phyloP scores from a whole-genome alignment of 2,797 vertebrate species.

The Enteromius fasciolatus region DNA sequence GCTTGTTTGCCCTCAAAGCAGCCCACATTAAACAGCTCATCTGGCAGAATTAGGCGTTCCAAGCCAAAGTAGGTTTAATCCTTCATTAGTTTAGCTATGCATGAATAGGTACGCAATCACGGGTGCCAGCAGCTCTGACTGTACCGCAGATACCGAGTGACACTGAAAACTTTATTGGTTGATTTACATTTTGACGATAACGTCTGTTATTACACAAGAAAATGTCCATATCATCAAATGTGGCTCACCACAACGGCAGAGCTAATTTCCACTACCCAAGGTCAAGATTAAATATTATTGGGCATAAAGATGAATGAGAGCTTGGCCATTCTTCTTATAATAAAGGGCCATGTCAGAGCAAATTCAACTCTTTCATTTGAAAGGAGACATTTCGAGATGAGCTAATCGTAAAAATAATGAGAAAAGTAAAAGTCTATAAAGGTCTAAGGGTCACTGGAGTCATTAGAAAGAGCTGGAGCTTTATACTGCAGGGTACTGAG shows the following conservation, averaged over 20 bases:
- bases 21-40: constrained; percentile 55
- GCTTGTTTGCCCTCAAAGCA: constrained; percentile 54
- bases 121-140: constrained; percentile 13
- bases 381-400: constrained; percentile 22
- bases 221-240: constrained; percentile 31
- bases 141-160: constrained; percentile 28
- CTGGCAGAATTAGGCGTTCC: constrained; percentile 40
- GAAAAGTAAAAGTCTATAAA: constrained; percentile 31
- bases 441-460: constrained; percentile 15
- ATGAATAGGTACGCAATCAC: constrained; percentile 35
- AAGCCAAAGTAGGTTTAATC: constrained; percentile 51
- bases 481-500: neutral
- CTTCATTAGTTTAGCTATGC: constrained; percentile 56
- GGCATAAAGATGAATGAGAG: constrained; percentile 37
- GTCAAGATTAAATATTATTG: constrained; percentile 58
- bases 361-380: constrained; percentile 43
- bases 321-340: constrained; percentile 44
- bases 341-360: constrained; percentile 43
- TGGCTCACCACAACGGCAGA: constrained; percentile 22
- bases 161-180: constrained; percentile 32
- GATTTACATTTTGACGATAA: constrained; percentile 45
- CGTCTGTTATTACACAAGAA: constrained; percentile 14
- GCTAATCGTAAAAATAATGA: constrained; percentile 45
- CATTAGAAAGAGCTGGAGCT: neutral
- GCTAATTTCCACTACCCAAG: constrained; percentile 54